A percentile compares a stretch with the other conserved stretches of the same genome.
Conservation (phyloP, 2,113 vertebrate species). For the Pithys albifrons region DNA sequence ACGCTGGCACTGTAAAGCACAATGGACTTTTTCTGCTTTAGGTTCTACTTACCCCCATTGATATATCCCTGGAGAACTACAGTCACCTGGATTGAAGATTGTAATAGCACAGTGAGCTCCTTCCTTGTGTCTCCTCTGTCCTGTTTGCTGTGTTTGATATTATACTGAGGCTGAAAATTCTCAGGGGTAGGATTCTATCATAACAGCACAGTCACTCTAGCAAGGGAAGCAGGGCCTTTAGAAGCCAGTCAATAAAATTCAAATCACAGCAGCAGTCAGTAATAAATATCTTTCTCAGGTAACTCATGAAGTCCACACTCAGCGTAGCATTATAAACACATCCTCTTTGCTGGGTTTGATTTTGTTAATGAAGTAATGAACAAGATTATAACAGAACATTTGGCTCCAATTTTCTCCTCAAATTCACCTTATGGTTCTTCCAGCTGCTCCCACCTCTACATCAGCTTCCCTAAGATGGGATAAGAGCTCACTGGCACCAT, state of each 20-base stretch:
- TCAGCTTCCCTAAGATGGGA: background rate
- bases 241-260: background rate
- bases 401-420: background rate
- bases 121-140: background rate
- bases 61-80: background rate
- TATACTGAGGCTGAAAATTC: background rate
- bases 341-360: background rate
- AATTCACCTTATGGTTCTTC: background rate
- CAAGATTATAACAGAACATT: background rate
- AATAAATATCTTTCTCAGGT: background rate
- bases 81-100: background rate
- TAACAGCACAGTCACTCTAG: background rate
- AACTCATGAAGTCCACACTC: background rate
- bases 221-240: background rate
- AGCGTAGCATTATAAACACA: background rate
- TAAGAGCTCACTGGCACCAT: background rate
- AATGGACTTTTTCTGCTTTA: background rate
- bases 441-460: background rate
- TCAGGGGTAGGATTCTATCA: background rate
- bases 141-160: background rate
- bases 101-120: background rate
- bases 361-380: background rate
- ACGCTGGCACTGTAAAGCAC: background rate
- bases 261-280: background rate
- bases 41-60: fast-evolving